Percentiles rank a stretch among this genome's conserved stretches.
phyloP scores from a whole-genome alignment of 2,113 vertebrate genomes.

The Oncorhynchus kisutch region DNA sequence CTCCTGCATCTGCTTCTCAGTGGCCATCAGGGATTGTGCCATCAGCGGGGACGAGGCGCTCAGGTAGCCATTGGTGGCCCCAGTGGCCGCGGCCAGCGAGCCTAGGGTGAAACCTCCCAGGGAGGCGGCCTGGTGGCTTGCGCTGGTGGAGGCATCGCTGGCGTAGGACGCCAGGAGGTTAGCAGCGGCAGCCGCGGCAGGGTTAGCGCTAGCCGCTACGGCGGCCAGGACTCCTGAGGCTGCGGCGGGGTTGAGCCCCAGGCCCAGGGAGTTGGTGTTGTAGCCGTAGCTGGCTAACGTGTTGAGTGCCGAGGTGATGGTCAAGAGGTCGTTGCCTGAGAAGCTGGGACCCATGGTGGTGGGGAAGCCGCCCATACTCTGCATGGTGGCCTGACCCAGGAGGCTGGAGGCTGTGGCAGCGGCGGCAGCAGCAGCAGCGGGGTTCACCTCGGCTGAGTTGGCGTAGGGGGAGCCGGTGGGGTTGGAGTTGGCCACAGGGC shows the following conservation, averaged over 20 bases:
- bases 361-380: constrained; percentile 83
- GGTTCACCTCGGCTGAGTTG: constrained; percentile 87
- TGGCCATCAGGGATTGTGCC: constrained; percentile 83
- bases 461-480: constrained; percentile 94
- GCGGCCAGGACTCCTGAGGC: constrained; percentile 87
- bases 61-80: constrained; percentile 86
- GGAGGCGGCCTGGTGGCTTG: constrained; percentile 71
- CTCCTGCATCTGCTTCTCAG: constrained; percentile 82
- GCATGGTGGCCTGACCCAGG: constrained; percentile 83
- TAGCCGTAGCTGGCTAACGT: constrained; percentile 93
- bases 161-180: constrained; percentile 90
- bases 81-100: constrained; percentile 80
- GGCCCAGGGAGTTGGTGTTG: constrained; percentile 90
- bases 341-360: constrained; percentile 84
- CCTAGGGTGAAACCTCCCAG: constrained; percentile 85
- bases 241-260: constrained; percentile 87
- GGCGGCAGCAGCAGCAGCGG: constrained; percentile 75
- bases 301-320: constrained; percentile 92
- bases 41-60: constrained; percentile 84
- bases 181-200: constrained; percentile 85
- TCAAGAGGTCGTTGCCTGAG: constrained; percentile 88
- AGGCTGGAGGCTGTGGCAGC: constrained; percentile 82
- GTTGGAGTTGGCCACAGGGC: constrained; percentile 93
- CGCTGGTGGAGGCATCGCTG: constrained; percentile 79
- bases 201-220: constrained; percentile 86